Evolutionary conservation across 2,888 invertebrate species (phyloP), one percentile per base, ranked within the genome.

Genomic region (Dorcus hopei): DNA sequence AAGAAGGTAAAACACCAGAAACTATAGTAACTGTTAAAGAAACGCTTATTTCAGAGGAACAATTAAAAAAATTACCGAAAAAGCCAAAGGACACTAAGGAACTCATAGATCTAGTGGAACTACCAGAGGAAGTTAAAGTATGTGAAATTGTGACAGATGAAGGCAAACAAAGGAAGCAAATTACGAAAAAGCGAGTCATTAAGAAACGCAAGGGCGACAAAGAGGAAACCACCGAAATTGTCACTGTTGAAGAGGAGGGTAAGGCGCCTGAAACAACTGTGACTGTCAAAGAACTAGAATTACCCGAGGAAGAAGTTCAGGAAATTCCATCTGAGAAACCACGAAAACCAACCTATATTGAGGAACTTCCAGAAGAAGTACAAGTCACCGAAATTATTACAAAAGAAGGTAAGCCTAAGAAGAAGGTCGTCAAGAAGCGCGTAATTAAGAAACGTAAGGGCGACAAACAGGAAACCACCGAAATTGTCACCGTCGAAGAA

Each of bases 161-260:
- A 59, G 74, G 73, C 51, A 73, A 79, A 72, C 67, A 26, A 38
- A 69, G 72, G 9, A 73, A 70, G 60, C 73, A 70, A 45, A 49
- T 59, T 9, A 68, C 59, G 57, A 79, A 63, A 71, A 79, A 72
- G 75, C 79, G 68, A 45, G 62, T 71, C 16, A 67, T 69, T 9
- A 72, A 72, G 50, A 75, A 72, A 61, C 72, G 70, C 41, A 67
- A 69, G 2, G 81, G 79, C 61, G 73, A 77, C 40, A 72, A 77
- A 52, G 71, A 79, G 60, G 80, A 81, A 65, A 72, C 80, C 7
- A 81, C 82, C 1, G 80, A 80, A 68, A 79, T 79, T n/a, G 74
- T 78, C 2, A 82, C 81, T 4, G 71, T 79, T 11, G 74, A 80
- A 68, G 62, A 75, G 52, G 65, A 80, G 70, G 70, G 76, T 65